Conservation (phyloP, 1,140 invertebrate species). For the Sogatella furcifera region DNA sequence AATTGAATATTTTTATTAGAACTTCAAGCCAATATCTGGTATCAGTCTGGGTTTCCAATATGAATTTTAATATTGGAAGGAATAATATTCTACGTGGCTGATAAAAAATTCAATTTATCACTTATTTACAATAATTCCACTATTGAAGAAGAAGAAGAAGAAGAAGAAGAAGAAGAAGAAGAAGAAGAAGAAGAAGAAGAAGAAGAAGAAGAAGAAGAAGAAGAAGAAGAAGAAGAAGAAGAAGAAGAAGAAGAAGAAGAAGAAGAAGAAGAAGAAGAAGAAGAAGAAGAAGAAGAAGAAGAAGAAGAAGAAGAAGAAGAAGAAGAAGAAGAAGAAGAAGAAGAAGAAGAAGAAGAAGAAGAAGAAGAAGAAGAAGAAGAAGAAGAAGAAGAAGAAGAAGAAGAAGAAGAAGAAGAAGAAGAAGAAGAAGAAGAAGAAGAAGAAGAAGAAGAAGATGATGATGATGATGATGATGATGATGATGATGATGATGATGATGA, state of each 20-base stretch:
- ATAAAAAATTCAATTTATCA: too few relatives aligned
- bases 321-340: slow-evolving; percentile 10
- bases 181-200: slow-evolving; percentile 2
- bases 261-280: slow-evolving; percentile 11
- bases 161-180: background rate
- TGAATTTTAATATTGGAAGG: too few relatives aligned
- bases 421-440: background rate
- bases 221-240: slow-evolving; percentile 28
- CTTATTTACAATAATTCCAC: too few relatives aligned
- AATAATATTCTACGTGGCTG: too few relatives aligned
- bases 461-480: background rate
- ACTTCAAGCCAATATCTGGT: too few relatives aligned
- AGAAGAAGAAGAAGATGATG: background rate
- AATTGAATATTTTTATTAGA: too few relatives aligned
- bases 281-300: slow-evolving; percentile 10
- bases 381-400: slow-evolving; percentile 5
- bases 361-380: slow-evolving; percentile 13
- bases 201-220: slow-evolving; percentile 21
- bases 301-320: slow-evolving; percentile 2
- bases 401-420: slow-evolving; percentile 2
- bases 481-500: background rate
- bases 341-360: slow-evolving; percentile 14
- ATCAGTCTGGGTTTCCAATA: too few relatives aligned
- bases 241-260: slow-evolving; percentile 18
- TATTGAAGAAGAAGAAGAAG: background rate